Evolutionary conservation across 2,888 invertebrate genomes (phyloP), one percentile per base, ranked within the genome.

Genomic region (Microdon myrmicae): DNA sequence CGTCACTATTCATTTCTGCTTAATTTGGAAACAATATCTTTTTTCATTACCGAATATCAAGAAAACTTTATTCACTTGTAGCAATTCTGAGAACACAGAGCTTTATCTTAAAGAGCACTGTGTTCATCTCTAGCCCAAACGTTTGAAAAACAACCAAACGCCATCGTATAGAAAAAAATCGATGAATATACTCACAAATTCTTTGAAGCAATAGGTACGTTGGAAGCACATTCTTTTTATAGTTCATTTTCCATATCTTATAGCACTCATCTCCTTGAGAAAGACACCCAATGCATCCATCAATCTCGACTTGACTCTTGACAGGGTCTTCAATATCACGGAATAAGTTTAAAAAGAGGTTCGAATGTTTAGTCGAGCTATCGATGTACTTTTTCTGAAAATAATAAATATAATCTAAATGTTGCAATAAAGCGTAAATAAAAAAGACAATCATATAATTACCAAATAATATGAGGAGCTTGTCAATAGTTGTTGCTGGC

Each of bases 211-310:
- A 59, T 49, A 75, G 25, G 34, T 69, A 67, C 3, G 75, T 74
- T 2, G 75, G 64, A 34, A 73, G 14, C 19, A 72, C 64, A 51
- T 79, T 76, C 29, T 76, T 79, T 28, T 79, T 78, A 35, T 75
- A 79, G 58, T 77, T 77, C 74, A 76, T 77, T 54, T 73, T 75
- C 79, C 78, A 79, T 19, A 77, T 69, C 45, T 73, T 73, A 10
- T 76, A 74, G 32, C 76, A 75, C 32, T 78, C 79, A 16, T 73
- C 73, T n/a, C 43, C 68, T 20, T 71, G 71, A 2, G 72, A 53
- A 9, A 79, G 66, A 14, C 75, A 75, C 10, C 71, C 73, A 4
- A 77, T 68, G 39, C 78, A 77, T n/a, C 74, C 79, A 5, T 70
- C 71, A 6, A 76, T 68, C 53, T 78, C 75, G 13, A 69, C 69